These are phyloP conservation scores for Drosophila neocordata DNA, from an alignment of 1,140 invertebrate species.

Conservation along the genomic window DNA sequence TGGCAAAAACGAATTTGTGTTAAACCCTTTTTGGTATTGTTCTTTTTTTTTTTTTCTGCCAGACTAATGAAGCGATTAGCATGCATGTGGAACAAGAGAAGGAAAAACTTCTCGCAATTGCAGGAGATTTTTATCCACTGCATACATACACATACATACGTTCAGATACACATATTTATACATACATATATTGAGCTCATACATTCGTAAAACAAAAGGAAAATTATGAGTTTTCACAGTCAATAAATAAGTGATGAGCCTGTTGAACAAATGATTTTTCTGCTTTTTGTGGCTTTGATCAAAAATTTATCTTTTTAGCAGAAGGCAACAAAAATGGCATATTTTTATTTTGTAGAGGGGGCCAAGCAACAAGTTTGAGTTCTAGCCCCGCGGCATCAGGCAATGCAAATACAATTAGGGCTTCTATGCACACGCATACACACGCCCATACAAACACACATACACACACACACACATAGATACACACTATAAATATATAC, in stretches of 20 bases:
- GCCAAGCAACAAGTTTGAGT: conserved; percentile 49
- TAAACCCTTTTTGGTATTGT: conserved; percentile 27
- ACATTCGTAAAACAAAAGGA: conserved; percentile 21
- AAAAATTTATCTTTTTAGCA: conserved; percentile 1
- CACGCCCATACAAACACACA: too few relatives aligned
- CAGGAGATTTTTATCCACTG: not conserved
- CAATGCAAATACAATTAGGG: conserved; percentile 23
- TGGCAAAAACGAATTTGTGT: conserved; percentile 17
- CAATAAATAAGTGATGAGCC: conserved; percentile 57
- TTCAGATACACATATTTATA: not conserved
- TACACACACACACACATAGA: not conserved
- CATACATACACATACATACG: conserved; percentile 34
- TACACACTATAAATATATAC: not conserved
- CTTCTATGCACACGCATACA: not conserved
- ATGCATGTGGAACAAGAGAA: conserved; percentile 54
- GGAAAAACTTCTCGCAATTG: not conserved
- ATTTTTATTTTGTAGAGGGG: conserved; percentile 22
- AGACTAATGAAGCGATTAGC: conserved; percentile 76
- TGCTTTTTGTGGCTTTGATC: not conserved
- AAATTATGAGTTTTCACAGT: conserved; percentile 26
- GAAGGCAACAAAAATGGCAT: conserved; percentile 30
- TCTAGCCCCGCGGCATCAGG: conserved; percentile 23
- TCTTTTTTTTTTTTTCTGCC: conserved; percentile 17
- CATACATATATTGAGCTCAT: conserved; percentile 10
- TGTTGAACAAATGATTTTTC: conserved; percentile 44